These are phyloP conservation scores for Halcyon badia DNA, from an alignment of 2,797 vertebrate species.

Conservation along the genomic window DNA sequence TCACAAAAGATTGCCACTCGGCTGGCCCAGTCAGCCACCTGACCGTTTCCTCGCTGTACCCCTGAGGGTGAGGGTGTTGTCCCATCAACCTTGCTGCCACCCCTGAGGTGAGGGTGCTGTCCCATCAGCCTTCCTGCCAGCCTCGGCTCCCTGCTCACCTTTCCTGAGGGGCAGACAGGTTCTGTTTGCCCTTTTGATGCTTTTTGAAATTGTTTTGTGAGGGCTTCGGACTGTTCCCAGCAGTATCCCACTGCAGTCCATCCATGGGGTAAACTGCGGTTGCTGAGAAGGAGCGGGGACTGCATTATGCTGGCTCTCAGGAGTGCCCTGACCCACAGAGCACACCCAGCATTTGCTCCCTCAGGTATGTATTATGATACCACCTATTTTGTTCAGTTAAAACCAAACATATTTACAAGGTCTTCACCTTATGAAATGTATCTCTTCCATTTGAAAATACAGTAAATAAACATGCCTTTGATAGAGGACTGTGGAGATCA, in stretches of 20 bases:
- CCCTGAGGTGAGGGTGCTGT: background rate
- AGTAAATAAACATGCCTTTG: background rate
- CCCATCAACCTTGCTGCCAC: too few species aligned
- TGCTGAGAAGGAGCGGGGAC: too few species aligned
- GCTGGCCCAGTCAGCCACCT: fast-evolving
- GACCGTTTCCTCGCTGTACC: fast-evolving
- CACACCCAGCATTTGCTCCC: background rate
- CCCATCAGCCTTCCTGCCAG: too few species aligned
- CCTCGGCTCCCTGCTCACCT: background rate
- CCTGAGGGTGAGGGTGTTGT: background rate
- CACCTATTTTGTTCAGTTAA: background rate
- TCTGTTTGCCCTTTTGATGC: background rate
- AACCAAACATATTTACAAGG: background rate
- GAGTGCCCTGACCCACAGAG: fast-evolving
- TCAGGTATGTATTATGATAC: fast-evolving
- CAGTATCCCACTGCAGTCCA: fast-evolving
- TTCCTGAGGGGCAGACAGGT: fast-evolving
- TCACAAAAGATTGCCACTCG: background rate
- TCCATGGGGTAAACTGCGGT: fast-evolving
- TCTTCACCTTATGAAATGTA: background rate
- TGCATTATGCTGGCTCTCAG: background rate
- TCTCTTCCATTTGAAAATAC: background rate
- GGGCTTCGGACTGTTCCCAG: fast-evolving
- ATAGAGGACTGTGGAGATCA: background rate
- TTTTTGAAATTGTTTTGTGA: fast-evolving